phyloP scores from a whole-genome alignment of 1,140 invertebrate species.

The Aphelenchoides avenae region DNA sequence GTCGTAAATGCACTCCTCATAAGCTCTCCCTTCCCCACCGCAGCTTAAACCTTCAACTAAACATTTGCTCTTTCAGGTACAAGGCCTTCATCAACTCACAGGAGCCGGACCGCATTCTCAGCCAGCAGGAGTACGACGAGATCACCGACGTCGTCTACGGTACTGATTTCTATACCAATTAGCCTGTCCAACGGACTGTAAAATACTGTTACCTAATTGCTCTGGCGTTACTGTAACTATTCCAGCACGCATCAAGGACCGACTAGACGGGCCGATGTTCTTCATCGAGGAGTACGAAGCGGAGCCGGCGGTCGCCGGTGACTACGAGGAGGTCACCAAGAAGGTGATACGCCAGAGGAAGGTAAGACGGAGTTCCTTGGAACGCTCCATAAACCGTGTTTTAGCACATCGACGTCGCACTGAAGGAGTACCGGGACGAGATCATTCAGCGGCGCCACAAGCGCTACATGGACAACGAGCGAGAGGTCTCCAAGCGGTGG shows the following conservation, averaged over 20 bases:
- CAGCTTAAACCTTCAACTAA: too few species aligned
- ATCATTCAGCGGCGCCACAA: slow-evolving; percentile 47
- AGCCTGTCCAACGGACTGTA: slow-evolving; percentile 8
- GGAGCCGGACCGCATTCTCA: slow-evolving; percentile 42
- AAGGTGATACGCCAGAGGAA: slow-evolving; percentile 31
- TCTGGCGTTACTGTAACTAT: too few species aligned
- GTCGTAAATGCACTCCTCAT: too few species aligned
- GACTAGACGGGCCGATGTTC: slow-evolving; percentile 47
- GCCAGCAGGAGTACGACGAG: slow-evolving; percentile 37
- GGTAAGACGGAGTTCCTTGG: too few species aligned
- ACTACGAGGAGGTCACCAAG: slow-evolving; percentile 26
- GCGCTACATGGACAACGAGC: slow-evolving; percentile 36
- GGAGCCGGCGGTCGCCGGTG: slow-evolving; percentile 21
- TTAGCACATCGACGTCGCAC: slow-evolving; percentile 44
- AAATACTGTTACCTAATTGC: slow-evolving; percentile 4
- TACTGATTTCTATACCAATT: not conserved
- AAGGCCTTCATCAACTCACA: slow-evolving; percentile 30
- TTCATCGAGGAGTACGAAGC: slow-evolving; percentile 39
- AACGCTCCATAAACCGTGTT: too few species aligned
- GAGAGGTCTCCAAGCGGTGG: slow-evolving; percentile 46
- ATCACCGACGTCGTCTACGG: slow-evolving; percentile 35
- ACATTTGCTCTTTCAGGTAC: too few species aligned
- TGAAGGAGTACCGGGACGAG: slow-evolving; percentile 45
- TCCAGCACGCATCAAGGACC: slow-evolving; percentile 10
- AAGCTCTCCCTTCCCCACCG: too few species aligned